Conservation (phyloP, 30 jellyfish, hydroid and myxozoan genomes). For the Aurelia sp. region DNA sequence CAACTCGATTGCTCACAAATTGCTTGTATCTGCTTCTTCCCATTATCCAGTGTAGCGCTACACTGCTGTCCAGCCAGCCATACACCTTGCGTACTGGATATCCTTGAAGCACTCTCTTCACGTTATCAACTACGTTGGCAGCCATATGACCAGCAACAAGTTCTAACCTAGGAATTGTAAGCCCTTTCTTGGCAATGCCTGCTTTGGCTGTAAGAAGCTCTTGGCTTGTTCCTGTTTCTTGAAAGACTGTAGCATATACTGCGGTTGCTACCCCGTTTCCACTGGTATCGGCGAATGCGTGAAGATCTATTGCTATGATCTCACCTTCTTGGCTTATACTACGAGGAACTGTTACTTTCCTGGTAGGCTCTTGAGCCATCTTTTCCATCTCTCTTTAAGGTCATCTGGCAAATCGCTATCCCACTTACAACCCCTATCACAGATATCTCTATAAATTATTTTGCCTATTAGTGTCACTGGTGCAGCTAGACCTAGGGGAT, state of each 20-base stretch:
- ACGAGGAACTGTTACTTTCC: constrained; percentile 15
- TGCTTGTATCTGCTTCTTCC: constrained; percentile 19
- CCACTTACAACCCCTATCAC: not conserved
- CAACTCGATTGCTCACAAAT: constrained; percentile 22
- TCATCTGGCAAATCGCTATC: constrained; percentile 29
- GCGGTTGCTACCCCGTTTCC: constrained; percentile 30
- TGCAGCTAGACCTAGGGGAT: constrained; percentile 64
- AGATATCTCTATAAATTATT: constrained; percentile 19
- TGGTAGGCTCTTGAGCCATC: constrained; percentile 22
- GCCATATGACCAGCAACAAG: constrained; percentile 30
- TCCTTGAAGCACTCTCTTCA: constrained; percentile 10
- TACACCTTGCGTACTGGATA: constrained; percentile 6
- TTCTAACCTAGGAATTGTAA: constrained; percentile 24
- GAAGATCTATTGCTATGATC: constrained; percentile 5
- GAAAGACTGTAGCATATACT: constrained; percentile 13
- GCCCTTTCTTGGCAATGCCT: constrained; percentile 21
- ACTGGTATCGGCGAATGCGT: constrained; percentile 43
- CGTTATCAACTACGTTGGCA: constrained; percentile 9
- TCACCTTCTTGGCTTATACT: not conserved
- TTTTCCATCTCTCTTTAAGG: constrained; percentile 6
- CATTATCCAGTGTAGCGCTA: constrained; percentile 29
- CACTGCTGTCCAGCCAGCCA: constrained; percentile 57
- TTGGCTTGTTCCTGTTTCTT: not conserved
- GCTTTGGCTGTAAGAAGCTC: constrained; percentile 24
- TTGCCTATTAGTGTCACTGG: constrained; percentile 65